These are phyloP conservation scores for Nematostella vectensis DNA, from an alignment of 92 coral and sea anemone genomes.

Conservation along the genomic window DNA sequence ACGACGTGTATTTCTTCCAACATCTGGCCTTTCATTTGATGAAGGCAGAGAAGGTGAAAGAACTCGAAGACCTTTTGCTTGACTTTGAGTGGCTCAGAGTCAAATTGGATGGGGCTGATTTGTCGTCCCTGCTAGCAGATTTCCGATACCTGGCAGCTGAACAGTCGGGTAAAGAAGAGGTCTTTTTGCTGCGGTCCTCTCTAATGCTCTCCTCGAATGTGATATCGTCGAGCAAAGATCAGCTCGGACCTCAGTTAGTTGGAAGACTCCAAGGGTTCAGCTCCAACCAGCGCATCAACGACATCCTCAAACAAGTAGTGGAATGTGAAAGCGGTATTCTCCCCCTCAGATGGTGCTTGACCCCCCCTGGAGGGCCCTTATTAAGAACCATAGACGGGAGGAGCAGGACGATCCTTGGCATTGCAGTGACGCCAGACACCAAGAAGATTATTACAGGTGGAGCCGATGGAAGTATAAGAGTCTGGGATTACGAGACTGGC, in stretches of 20 bases:
- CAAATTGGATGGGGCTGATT: slow-evolving; percentile 37
- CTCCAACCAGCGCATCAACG: slow-evolving; percentile 17
- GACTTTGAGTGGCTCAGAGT: slow-evolving; percentile 38
- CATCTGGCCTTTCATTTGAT: slow-evolving; percentile 41
- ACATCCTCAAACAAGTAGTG: slow-evolving; percentile 20
- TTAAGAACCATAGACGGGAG: slow-evolving; percentile 29
- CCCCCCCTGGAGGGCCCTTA: slow-evolving; percentile 51
- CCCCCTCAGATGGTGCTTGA: slow-evolving; percentile 37
- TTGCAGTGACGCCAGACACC: slow-evolving; percentile 20
- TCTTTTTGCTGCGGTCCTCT: slow-evolving; percentile 29
- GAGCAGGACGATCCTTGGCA: slow-evolving; percentile 21
- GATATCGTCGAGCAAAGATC: slow-evolving; percentile 21
- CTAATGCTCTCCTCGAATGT: slow-evolving; percentile 46
- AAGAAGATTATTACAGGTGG: slow-evolving; percentile 38
- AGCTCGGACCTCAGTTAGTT: slow-evolving; percentile 41
- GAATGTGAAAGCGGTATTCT: slow-evolving; percentile 7
- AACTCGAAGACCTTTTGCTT: slow-evolving; percentile 19
- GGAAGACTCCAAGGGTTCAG: slow-evolving; percentile 33
- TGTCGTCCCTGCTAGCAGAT: slow-evolving; percentile 47
- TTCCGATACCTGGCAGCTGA: slow-evolving; percentile 18
- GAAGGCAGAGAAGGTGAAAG: slow-evolving; percentile 30
- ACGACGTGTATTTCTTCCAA: slow-evolving; percentile 30
- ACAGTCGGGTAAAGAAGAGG: slow-evolving; percentile 15
- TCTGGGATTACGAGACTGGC: slow-evolving; percentile 49
- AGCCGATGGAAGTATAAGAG: slow-evolving; percentile 19